Conservation (phyloP, 2,113 vertebrate genomes). For the Numenius arquata region DNA sequence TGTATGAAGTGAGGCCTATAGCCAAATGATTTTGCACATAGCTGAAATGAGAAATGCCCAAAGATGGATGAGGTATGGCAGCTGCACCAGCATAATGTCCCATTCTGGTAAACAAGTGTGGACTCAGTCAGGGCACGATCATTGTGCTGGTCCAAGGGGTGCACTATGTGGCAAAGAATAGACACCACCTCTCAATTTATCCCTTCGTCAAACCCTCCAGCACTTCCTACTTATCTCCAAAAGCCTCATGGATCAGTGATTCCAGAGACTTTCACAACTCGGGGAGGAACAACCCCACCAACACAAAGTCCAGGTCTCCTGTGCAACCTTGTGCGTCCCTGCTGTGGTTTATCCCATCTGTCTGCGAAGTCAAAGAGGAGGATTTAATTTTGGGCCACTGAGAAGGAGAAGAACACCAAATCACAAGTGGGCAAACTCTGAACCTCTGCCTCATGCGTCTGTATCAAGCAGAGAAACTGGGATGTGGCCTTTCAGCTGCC, state of each 20-base stretch:
- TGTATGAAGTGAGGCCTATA: background rate
- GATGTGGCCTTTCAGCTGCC: background rate
- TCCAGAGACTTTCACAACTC: background rate
- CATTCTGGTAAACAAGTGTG: background rate
- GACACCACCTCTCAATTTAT: background rate
- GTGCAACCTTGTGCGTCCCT: background rate
- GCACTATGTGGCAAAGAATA: background rate
- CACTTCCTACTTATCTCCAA: background rate
- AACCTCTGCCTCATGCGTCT: background rate
- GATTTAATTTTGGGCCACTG: background rate
- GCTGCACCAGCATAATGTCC: background rate
- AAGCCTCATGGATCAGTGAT: background rate
- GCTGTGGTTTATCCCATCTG: background rate
- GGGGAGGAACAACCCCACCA: background rate
- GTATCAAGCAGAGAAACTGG: background rate
- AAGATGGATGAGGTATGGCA: background rate
- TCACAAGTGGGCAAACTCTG: background rate
- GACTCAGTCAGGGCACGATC: background rate
- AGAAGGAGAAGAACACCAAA: background rate
- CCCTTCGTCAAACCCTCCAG: background rate
- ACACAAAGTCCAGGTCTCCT: background rate
- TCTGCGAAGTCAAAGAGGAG: background rate
- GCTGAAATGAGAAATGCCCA: background rate
- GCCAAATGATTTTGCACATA: background rate
- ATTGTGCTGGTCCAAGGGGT: background rate